Evolutionary conservation across 2,113 vertebrate species (phyloP).

Genomic region (Oreochromis aureus): DNA sequence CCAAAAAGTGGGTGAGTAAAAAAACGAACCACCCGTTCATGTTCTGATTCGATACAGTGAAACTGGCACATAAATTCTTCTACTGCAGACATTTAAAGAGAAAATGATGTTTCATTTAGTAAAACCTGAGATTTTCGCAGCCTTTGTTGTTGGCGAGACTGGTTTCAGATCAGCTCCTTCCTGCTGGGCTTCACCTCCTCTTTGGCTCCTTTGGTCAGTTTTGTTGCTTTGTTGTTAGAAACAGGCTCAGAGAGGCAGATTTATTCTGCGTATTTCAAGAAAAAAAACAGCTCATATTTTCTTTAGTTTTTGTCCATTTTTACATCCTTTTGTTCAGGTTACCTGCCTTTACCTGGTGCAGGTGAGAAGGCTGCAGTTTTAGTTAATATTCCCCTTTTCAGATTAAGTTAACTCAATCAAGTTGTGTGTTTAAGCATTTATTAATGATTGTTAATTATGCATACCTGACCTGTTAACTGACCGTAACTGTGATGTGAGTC

Average conservation of each 20-base stretch:
- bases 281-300: background rate
- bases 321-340: background rate
- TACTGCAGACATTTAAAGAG: background rate
- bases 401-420: accelerated
- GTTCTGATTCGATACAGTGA: background rate
- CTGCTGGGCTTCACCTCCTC: background rate
- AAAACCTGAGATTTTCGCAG: background rate
- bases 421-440: background rate
- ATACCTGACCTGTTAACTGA: background rate
- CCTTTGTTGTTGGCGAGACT: background rate
- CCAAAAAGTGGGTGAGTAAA: conserved; percentile 55
- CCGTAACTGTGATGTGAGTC: background rate
- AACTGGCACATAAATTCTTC: accelerated
- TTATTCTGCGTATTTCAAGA: background rate
- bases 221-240: background rate
- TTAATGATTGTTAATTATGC: background rate
- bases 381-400: background rate
- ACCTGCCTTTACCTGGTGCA: background rate
- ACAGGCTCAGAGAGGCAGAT: background rate
- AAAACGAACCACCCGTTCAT: accelerated
- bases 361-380: background rate
- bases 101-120: background rate
- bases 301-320: background rate
- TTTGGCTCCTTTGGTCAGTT: background rate
- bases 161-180: background rate